Percentiles rank a stretch among this genome's conserved stretches.
phyloP scores from a whole-genome alignment of 1,140 invertebrate genomes.

The Drosophila asahinai region DNA sequence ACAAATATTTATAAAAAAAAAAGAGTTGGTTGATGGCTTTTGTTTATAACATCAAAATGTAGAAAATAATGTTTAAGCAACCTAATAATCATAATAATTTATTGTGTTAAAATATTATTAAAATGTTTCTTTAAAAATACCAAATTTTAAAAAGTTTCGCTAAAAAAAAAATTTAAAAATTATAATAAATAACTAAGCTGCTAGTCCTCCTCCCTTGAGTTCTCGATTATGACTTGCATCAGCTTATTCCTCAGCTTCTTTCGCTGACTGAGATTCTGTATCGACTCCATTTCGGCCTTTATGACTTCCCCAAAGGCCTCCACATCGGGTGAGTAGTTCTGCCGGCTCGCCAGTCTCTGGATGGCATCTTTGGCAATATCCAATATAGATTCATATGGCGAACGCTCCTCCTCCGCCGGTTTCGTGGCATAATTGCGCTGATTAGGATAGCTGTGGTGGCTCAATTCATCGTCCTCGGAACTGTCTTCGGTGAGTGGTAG shows the following conservation, averaged over 20 bases:
- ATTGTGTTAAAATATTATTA: too few species aligned
- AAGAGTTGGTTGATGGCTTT: too few species aligned
- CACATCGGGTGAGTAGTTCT: not conserved
- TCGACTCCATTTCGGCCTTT: conserved; percentile 5
- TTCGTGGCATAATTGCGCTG: too few species aligned
- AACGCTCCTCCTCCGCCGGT: not conserved
- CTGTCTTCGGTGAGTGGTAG: not conserved
- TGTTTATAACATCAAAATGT: too few species aligned
- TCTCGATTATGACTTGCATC: conserved; percentile 4
- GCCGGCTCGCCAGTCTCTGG: not conserved
- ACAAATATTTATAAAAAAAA: too few species aligned
- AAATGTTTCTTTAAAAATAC: too few species aligned
- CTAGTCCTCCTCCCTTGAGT: not conserved
- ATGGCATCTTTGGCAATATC: not conserved
- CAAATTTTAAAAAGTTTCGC: too few species aligned
- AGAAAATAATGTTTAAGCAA: too few species aligned
- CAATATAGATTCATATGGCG: not conserved
- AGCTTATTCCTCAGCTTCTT: not conserved
- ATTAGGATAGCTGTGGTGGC: not conserved
- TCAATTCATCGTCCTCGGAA: conserved; percentile 2
- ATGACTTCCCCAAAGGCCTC: conserved; percentile 6
- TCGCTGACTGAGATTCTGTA: not conserved
- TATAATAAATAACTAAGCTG: too few species aligned
- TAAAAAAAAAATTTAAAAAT: too few species aligned
- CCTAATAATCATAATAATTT: too few species aligned